Conservation (phyloP, 2,113 vertebrate species). For the Dipodomys spectabilis region DNA sequence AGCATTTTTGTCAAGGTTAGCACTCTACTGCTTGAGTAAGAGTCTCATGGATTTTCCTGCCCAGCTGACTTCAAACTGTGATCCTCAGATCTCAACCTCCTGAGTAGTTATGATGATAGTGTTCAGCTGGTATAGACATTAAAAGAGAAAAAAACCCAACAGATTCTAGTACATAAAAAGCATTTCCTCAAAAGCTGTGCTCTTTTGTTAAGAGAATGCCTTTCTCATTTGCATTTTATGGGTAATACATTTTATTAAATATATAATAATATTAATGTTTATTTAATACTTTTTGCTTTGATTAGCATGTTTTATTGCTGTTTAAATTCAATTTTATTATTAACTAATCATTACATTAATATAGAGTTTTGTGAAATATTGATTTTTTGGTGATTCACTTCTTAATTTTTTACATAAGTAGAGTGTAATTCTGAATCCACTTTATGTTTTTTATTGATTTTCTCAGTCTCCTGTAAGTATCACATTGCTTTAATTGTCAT, state of each 20-base stretch:
- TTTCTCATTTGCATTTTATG: neutral
- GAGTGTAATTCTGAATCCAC: slow-evolving; percentile 17
- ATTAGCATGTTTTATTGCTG: neutral
- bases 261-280: neutral
- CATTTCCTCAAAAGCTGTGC: neutral
- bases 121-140: too few relatives aligned
- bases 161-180: neutral
- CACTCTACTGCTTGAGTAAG: too few relatives aligned
- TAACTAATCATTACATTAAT: neutral
- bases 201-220: neutral
- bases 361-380: slow-evolving; percentile 31
- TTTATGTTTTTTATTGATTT: neutral
- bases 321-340: neutral
- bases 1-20: too few relatives aligned
- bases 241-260: neutral
- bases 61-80: too few relatives aligned
- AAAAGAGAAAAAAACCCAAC: neutral
- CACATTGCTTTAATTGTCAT: neutral
- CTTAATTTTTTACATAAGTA: neutral
- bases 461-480: neutral
- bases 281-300: slow-evolving; percentile 30
- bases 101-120: too few relatives aligned
- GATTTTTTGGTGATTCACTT: neutral
- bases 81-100: too few relatives aligned
- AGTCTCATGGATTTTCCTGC: too few relatives aligned